Evolutionary conservation across 2,113 vertebrate genomes (phyloP).

Genomic region (Hiodon alosoides): DNA sequence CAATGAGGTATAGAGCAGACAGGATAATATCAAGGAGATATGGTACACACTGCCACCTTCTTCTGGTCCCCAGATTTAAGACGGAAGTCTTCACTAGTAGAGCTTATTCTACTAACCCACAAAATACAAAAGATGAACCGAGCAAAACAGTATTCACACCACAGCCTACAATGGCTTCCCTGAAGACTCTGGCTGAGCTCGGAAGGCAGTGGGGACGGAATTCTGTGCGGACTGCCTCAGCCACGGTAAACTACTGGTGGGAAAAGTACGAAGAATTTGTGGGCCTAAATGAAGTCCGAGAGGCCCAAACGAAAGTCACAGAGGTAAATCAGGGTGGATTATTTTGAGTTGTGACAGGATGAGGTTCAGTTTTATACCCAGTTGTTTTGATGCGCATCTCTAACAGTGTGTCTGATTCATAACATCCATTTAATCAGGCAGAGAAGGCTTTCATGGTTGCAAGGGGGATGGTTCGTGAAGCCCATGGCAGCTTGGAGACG

Average conservation of each 20-base stretch:
- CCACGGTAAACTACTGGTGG: constrained; percentile 77
- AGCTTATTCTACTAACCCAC: constrained; percentile 58
- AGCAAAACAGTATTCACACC: constrained; percentile 45
- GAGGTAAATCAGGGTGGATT: constrained; percentile 66
- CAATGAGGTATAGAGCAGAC: constrained; percentile 59
- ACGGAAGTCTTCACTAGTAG: constrained; percentile 43
- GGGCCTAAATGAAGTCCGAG: constrained; percentile 82
- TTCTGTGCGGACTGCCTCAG: constrained; percentile 50
- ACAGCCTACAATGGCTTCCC: constrained; percentile 38
- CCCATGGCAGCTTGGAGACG: constrained; percentile 72
- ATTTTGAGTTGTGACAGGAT: not conserved
- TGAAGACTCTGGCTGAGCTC: constrained; percentile 55
- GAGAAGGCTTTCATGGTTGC: constrained; percentile 91
- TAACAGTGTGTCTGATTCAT: no score
- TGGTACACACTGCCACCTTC: constrained; percentile 46
- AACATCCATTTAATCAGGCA: constrained; percentile 58
- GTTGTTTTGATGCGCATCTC: not conserved
- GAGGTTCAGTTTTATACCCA: no score
- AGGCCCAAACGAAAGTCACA: constrained; percentile 83
- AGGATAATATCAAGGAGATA: constrained; percentile 51
- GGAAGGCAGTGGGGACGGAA: constrained; percentile 65
- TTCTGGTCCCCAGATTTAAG: constrained; percentile 36
- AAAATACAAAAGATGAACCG: constrained; percentile 39
- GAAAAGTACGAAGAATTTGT: constrained; percentile 89
- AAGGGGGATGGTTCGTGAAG: constrained; percentile 82